These are phyloP conservation scores for Digitonthophagus gazella DNA, from an alignment of 2,888 invertebrate species.

Conservation along the genomic window DNA sequence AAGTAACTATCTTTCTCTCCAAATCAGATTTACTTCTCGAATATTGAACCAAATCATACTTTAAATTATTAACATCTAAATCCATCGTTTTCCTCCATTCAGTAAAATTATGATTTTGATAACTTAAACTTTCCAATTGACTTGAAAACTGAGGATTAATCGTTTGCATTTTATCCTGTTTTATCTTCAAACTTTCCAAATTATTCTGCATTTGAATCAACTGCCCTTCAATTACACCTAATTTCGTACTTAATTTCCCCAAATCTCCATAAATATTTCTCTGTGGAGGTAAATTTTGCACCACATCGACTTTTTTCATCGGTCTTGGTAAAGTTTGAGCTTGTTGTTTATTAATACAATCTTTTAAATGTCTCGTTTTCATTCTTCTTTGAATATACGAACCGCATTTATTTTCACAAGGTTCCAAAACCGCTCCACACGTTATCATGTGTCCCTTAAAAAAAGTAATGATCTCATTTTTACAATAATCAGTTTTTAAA, in stretches of 20 bases:
- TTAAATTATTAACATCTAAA: conserved; percentile 54
- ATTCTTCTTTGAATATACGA: conserved; percentile 67
- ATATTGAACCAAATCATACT: conserved; percentile 40
- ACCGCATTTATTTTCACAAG: conserved; percentile 69
- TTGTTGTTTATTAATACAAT: conserved; percentile 46
- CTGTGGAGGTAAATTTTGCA: not conserved
- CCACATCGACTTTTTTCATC: conserved; percentile 22
- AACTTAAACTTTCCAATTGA: conserved; percentile 39
- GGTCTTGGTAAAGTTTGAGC: conserved; percentile 25
- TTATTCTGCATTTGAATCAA: conserved; percentile 22
- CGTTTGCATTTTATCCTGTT: conserved; percentile 29
- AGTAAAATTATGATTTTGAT: conserved; percentile 51
- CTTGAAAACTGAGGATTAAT: conserved; percentile 29
- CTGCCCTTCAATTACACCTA: conserved; percentile 17
- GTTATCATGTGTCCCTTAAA: conserved; percentile 64
- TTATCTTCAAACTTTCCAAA: conserved; percentile 11
- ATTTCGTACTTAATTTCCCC: conserved; percentile 13
- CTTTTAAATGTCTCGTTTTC: conserved; percentile 57
- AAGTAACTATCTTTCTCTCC: conserved; percentile 12
- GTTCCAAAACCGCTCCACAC: conserved; percentile 70
- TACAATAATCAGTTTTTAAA: conserved; percentile 11
- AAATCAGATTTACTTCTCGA: conserved; percentile 29
- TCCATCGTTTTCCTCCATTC: conserved; percentile 56
- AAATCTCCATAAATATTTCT: not conserved
- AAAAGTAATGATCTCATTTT: conserved; percentile 5